These are phyloP conservation scores for Piscicola geometra DNA, from an alignment of 2,888 invertebrate genomes.

Conservation along the genomic window DNA sequence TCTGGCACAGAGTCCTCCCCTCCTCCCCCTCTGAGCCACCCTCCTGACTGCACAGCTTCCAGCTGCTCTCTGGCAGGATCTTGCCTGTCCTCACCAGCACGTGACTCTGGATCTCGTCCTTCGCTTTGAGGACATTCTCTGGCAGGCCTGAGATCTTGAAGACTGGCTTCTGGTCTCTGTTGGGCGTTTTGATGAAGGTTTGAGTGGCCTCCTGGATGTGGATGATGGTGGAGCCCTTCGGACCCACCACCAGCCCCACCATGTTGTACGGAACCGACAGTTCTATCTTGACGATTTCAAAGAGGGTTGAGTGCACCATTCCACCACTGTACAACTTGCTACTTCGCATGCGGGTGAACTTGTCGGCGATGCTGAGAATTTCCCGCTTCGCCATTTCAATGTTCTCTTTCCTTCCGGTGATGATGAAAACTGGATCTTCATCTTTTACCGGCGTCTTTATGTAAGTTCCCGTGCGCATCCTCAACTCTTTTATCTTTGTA, in stretches of 20 bases:
- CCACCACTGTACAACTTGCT: conserved; percentile 43
- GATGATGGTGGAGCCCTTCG: conserved; percentile 98
- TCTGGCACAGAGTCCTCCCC: neutral
- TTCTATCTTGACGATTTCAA: conserved; percentile 88
- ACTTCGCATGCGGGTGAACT: conserved; percentile 83
- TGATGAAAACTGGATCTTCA: conserved; percentile 97
- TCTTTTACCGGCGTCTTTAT: conserved; percentile 96
- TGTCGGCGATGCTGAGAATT: conserved; percentile 94
- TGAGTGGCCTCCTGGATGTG: conserved; percentile 98
- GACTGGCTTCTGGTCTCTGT: conserved; percentile 94
- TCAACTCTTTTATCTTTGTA: conserved; percentile 96
- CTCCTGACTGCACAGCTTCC: neutral
- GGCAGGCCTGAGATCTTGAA: conserved; percentile 96
- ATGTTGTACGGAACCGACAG: conserved; percentile 92
- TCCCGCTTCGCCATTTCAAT: conserved; percentile 93
- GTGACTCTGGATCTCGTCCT: conserved; percentile 93
- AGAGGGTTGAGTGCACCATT: conserved; percentile 46
- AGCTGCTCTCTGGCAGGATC: conserved; percentile 20
- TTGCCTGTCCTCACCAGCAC: conserved; percentile 85
- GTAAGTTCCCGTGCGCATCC: conserved; percentile 98
- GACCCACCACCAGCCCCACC: conserved; percentile 96
- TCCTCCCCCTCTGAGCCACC: too few relatives aligned
- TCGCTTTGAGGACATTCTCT: conserved; percentile 90
- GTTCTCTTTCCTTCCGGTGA: conserved; percentile 95
- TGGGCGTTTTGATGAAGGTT: conserved; percentile 97